Percentiles rank a stretch among this genome's conserved stretches.
These are phyloP conservation scores for Nettapus auritus DNA, from an alignment of 2,113 vertebrate species.

Conservation along the genomic window DNA sequence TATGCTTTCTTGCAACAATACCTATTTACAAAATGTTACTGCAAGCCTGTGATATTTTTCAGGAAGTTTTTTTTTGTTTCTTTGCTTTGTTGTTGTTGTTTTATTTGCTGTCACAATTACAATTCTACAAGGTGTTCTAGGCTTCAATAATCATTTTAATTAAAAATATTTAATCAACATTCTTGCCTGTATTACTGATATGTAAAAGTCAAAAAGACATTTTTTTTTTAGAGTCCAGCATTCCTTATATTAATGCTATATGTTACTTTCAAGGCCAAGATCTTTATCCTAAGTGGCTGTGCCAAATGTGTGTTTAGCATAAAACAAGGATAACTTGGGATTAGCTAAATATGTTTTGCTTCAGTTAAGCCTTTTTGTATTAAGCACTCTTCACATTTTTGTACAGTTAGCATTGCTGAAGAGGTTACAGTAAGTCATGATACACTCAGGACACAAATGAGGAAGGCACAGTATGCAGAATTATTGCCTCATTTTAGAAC, in stretches of 20 bases:
- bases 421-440: not conserved
- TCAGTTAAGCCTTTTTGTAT: not conserved
- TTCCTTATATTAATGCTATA: not conserved
- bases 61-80: not conserved
- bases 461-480: not conserved
- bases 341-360: not conserved
- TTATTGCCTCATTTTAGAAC: not conserved
- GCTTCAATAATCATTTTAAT: rapidly evolving
- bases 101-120: not conserved
- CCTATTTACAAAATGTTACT: rapidly evolving
- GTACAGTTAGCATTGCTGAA: not conserved
- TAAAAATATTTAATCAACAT: not conserved
- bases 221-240: not conserved
- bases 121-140: rapidly evolving
- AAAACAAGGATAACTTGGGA: not conserved
- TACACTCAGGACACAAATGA: not conserved
- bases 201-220: not conserved
- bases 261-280: not conserved
- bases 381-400: not conserved
- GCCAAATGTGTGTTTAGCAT: not conserved
- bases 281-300: rapidly evolving
- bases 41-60: not conserved
- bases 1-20: not conserved
- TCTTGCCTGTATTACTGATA: not conserved
- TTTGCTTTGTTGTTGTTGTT: not conserved